phyloP scores from a whole-genome alignment of 2,113 vertebrate species.

The Xerus inauris region DNA sequence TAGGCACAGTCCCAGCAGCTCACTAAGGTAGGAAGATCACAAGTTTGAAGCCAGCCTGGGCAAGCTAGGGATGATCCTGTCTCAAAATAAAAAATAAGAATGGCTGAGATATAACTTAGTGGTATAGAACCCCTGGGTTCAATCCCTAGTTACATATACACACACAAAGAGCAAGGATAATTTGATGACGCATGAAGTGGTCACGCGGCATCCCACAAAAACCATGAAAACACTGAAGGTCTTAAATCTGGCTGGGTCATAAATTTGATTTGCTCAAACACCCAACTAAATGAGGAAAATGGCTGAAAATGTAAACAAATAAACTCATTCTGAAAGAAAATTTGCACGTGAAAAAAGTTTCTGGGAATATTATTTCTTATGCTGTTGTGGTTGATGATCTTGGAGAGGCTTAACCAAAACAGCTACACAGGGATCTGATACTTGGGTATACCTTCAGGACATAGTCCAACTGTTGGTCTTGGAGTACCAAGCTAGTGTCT shows the following conservation, averaged over 20 bases:
- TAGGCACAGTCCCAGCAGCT: not conserved
- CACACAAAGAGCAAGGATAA: not conserved
- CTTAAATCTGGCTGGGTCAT: not conserved
- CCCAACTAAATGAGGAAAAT: not conserved
- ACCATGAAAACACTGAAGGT: not conserved
- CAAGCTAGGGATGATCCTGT: not conserved
- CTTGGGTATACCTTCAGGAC: not conserved
- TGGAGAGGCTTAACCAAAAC: not conserved
- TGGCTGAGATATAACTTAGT: not conserved
- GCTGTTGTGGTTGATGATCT: not conserved
- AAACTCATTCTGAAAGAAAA: constrained; percentile 31
- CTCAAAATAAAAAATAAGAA: not conserved
- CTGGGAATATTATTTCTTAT: not conserved
- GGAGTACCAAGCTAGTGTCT: not conserved
- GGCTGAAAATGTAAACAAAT: not conserved
- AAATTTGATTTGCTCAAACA: not conserved
- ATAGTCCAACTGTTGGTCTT: not conserved
- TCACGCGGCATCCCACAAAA: not conserved
- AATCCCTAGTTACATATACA: not conserved
- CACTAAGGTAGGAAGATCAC: not conserved
- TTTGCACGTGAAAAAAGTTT: not conserved
- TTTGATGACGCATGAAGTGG: not conserved
- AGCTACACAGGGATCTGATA: not conserved
- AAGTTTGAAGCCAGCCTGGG: not conserved
- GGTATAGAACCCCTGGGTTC: not conserved